These are phyloP conservation scores for Cheirogaleus major DNA, from an alignment of 2,797 vertebrate species.

Conservation along the genomic window DNA sequence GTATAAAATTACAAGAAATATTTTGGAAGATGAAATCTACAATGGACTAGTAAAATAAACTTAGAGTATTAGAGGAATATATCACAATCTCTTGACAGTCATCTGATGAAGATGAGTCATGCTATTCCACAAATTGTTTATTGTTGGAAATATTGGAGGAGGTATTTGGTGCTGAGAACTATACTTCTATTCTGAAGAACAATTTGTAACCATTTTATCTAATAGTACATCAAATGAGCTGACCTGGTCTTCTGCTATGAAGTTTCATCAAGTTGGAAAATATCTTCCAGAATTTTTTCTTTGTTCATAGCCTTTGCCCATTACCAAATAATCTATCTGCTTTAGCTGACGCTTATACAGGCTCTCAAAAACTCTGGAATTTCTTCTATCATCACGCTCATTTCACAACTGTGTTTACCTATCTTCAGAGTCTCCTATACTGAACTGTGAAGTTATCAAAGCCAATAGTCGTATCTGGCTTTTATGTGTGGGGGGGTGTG, in stretches of 20 bases:
- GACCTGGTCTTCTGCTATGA: neutral
- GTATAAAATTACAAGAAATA: neutral
- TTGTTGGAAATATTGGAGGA: neutral
- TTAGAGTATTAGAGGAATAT: neutral
- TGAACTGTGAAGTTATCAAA: neutral
- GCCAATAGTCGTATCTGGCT: neutral
- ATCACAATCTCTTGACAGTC: neutral
- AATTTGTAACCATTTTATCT: neutral
- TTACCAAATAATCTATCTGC: neutral
- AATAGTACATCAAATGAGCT: neutral
- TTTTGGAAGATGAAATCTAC: neutral
- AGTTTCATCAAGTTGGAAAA: neutral
- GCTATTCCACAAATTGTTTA: neutral
- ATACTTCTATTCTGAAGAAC: neutral
- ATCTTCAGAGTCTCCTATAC: neutral
- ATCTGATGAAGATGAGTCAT: neutral
- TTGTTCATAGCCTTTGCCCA: neutral
- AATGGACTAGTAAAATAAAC: neutral
- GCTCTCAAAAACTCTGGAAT: neutral
- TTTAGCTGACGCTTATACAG: neutral
- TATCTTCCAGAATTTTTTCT: neutral
- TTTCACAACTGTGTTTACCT: neutral
- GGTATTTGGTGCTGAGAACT: neutral
- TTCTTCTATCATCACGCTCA: neutral
- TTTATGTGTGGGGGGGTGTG: neutral